phyloP scores from a whole-genome alignment of 2,797 vertebrate genomes.

The Myotis pilosus region DNA sequence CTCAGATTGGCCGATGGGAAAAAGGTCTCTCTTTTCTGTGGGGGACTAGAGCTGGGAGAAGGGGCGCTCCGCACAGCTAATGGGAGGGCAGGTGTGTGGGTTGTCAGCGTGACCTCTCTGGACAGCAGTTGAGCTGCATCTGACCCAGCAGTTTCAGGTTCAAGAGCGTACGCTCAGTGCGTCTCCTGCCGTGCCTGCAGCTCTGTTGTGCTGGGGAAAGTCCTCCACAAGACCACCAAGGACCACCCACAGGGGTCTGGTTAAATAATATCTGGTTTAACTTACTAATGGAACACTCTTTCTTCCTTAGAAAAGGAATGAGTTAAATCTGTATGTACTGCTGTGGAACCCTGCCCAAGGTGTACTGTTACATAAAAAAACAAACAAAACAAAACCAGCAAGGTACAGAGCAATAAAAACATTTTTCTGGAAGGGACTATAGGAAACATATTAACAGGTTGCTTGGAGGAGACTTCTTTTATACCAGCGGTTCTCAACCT shows the following conservation, averaged over 20 bases:
- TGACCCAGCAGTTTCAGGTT: not conserved
- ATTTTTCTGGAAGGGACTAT: conserved; percentile 4
- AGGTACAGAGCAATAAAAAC: not conserved
- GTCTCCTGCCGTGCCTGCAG: not conserved
- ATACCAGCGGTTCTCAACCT: not conserved
- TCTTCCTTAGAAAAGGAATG: conserved; percentile 27
- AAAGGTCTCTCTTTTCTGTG: not conserved
- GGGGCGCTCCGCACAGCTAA: not conserved
- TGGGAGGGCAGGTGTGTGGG: not conserved
- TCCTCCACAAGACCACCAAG: not conserved
- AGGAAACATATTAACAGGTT: not conserved
- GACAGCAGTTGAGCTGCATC: not conserved
- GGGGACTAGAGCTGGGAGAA: not conserved
- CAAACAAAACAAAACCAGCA: not conserved
- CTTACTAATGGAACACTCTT: not conserved
- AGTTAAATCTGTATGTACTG: not conserved
- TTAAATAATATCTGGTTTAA: not conserved
- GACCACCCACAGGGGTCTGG: not conserved
- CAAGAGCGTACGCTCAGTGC: rapidly evolving
- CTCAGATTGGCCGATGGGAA: not conserved
- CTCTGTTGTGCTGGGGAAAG: not conserved
- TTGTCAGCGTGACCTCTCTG: not conserved
- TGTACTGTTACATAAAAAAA: not conserved
- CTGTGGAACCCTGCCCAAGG: not conserved
- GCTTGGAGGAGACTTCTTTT: conserved; percentile 6